Base-by-base conservation (phyloP, 1,140 invertebrate species). In the Nylanderia fulva region DNA sequence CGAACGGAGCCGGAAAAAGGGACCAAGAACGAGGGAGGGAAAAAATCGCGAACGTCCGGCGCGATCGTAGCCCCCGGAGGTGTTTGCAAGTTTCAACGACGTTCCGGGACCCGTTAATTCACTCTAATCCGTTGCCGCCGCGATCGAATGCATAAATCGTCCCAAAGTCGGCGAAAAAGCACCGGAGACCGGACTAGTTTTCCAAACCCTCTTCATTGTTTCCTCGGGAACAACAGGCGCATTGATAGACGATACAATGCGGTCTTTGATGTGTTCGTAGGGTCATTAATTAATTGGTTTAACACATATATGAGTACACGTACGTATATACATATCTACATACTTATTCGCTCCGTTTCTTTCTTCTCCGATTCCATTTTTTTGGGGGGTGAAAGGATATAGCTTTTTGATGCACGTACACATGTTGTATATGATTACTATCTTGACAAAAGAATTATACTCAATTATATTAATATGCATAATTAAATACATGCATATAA, bases 141-240 rank as follows among this genome's bases (percentile, higher is more conserved):
- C 77, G 54, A 82, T 72, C 66, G 66, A 45, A 13, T 36, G 52
- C 52, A 39, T 82, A 82, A 82, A 82, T 82, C 52, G 66, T 45
- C 21, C 75, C 36, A 3, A 24, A 72, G 66, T 82, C 66, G 66
- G 39, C 66, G 18, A 33, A 60, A 33, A 60, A 82, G 66, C 71
- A 27, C 13, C n/a, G 64, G 18, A 13, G 27, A 68, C 36, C n/a
- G 11, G 24, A 7, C 2, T 42, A 39, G 11, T 18, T 71, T 15
- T 39, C 7, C 52, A 24, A 18, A 8, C 9, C 66, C 9, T 52
- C 52, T 45, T 82, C 52, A 71, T 82, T 82, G 77, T 80, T 80
- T 56, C 24, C 33, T 11, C 48, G 63, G 18, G 64, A 39, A 66
- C 39, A 64, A 56, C 76, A 54, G 33, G 45, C 24, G 18, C 45